phyloP scores from a whole-genome alignment of 2,888 invertebrate species.

The Copidosoma aretas region DNA sequence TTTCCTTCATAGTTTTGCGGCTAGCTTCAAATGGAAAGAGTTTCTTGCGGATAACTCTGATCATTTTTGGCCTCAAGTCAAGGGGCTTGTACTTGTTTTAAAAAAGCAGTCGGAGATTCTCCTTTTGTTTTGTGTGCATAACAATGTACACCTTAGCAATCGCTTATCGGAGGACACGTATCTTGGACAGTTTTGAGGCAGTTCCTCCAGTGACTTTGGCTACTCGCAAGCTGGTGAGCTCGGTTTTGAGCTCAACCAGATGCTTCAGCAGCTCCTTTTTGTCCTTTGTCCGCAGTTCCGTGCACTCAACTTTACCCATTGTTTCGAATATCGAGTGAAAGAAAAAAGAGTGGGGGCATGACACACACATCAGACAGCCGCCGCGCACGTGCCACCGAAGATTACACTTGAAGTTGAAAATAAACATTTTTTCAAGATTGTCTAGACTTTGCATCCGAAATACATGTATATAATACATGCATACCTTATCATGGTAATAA shows the following conservation, averaged over 20 bases:
- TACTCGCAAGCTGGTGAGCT: constrained; percentile 91
- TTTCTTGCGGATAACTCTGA: constrained; percentile 91
- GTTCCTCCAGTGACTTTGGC: constrained; percentile 99
- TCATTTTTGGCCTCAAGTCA: constrained; percentile 96
- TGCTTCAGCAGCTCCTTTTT: constrained; percentile 97
- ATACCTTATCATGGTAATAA: too few relatives aligned
- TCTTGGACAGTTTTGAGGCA: constrained; percentile 97
- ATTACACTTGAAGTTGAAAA: constrained; percentile 8
- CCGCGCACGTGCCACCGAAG: not conserved
- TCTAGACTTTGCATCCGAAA: too few relatives aligned
- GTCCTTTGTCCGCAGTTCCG: constrained; percentile 93
- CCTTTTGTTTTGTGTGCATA: constrained; percentile 98
- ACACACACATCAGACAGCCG: too few relatives aligned
- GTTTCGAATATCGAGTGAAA: constrained; percentile 30
- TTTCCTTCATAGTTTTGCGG: constrained; percentile 88
- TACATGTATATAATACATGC: too few relatives aligned
- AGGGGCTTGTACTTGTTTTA: constrained; percentile 95
- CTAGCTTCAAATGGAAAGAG: constrained; percentile 85
- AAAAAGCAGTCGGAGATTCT: constrained; percentile 93
- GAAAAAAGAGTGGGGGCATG: constrained; percentile 15
- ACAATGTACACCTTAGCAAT: constrained; percentile 98
- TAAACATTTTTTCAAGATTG: too few relatives aligned
- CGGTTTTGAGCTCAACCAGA: constrained; percentile 96
- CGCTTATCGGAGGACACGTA: constrained; percentile 98
- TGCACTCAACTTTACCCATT: constrained; percentile 87